phyloP scores from a whole-genome alignment of 2,888 invertebrate genomes.

The Yponomeuta malinellus region DNA sequence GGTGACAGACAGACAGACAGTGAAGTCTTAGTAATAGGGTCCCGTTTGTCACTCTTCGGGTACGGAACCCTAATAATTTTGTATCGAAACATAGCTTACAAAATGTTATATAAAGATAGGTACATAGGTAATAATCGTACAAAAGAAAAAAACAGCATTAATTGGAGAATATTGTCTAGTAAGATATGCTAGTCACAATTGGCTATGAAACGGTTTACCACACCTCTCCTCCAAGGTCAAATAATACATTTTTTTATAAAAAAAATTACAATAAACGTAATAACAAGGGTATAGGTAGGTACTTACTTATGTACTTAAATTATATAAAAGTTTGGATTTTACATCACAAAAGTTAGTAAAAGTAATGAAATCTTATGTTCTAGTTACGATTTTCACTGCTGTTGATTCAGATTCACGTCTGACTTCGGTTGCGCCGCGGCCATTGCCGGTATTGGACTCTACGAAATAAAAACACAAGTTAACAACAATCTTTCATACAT shows the following conservation, averaged over 20 bases:
- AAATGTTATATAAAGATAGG: neutral
- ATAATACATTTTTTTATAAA: slow-evolving; percentile 16
- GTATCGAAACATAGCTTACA: neutral
- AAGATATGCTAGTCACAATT: slow-evolving; percentile 48
- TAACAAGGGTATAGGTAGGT: slow-evolving; percentile 34
- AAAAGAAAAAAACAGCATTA: neutral
- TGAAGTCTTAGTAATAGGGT: no score
- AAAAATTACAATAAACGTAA: slow-evolving; percentile 30
- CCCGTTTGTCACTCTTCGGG: no score
- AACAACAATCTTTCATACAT: slow-evolving; percentile 19
- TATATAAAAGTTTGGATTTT: slow-evolving; percentile 53
- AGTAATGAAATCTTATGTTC: slow-evolving; percentile 11
- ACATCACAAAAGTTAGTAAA: slow-evolving; percentile 31
- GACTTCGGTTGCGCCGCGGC: slow-evolving; percentile 76
- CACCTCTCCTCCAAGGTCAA: neutral
- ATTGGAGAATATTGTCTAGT: slow-evolving; percentile 35
- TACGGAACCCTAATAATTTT: no score
- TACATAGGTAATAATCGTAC: neutral
- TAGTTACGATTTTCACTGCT: slow-evolving; percentile 51
- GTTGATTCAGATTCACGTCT: slow-evolving; percentile 85
- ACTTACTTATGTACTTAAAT: slow-evolving; percentile 27
- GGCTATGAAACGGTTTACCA: slow-evolving; percentile 28
- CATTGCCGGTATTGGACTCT: slow-evolving; percentile 82
- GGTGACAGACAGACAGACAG: no score
- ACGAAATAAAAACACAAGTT: slow-evolving; percentile 46